These are phyloP conservation scores for Diorhabda elongata DNA, from an alignment of 1,140 invertebrate species.

Conservation along the genomic window DNA sequence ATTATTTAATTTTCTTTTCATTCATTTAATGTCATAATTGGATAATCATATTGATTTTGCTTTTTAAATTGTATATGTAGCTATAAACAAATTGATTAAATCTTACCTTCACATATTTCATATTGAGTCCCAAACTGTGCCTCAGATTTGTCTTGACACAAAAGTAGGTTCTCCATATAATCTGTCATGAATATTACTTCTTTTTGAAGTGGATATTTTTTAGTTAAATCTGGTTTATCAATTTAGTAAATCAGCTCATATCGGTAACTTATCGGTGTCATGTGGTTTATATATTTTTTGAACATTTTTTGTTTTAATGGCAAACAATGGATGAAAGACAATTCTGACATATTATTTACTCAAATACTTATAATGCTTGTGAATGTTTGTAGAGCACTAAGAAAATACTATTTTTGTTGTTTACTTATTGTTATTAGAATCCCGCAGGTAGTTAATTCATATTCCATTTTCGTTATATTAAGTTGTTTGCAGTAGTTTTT, in stretches of 20 bases:
- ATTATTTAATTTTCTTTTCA: too few relatives aligned
- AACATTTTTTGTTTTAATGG: neutral
- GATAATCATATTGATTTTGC: too few relatives aligned
- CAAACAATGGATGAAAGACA: neutral
- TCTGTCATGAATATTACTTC: neutral
- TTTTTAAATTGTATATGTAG: too few relatives aligned
- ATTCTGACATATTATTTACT: constrained; percentile 14
- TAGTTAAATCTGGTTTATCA: neutral
- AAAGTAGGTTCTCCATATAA: neutral
- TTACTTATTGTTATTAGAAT: neutral
- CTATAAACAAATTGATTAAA: too few relatives aligned
- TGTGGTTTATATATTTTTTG: constrained; percentile 3
- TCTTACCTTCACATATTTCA: too few relatives aligned
- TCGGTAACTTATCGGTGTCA: neutral
- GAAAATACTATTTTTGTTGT: neutral
- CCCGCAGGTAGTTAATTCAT: neutral
- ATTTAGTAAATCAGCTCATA: neutral
- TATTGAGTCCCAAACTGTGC: neutral
- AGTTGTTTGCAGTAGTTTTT: constrained; percentile 1
- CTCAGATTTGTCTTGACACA: neutral
- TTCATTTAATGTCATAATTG: too few relatives aligned
- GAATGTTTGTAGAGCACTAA: constrained; percentile 4
- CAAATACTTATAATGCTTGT: constrained; percentile 9
- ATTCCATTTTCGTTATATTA: neutral
- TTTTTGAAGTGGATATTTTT: neutral